Base-by-base conservation (phyloP, 2,888 invertebrate species). In the Spisula subtruncata region DNA sequence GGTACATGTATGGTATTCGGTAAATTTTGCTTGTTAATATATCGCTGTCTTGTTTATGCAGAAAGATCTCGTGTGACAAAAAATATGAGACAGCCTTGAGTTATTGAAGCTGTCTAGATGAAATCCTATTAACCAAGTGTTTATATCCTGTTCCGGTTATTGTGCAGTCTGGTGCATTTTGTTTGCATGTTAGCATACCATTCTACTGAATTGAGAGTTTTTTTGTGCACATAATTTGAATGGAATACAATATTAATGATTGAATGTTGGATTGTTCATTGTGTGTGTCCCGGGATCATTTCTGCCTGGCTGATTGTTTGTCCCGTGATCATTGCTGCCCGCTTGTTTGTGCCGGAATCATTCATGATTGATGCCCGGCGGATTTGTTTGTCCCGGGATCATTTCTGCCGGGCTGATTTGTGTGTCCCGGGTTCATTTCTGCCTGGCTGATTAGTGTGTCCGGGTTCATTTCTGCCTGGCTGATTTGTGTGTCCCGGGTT, bases 61-160 rank as follows among this genome's bases (percentile, higher is more conserved):
- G 25, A n/a, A 66, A 66, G 60, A 66, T 66, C 60, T 66, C 25
- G 10, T 25, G 25, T 66, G 60, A 66, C 60, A 66, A 66, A 66
- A 66, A 66, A 10, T 66, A 10, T 66, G 60, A 66, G 60, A 66
- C 60, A 66, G 60, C 60, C 60, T 66, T 66, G 60, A 66, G 25
- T 66, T 66, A 66, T 25, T 66, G 60, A 66, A 66, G 60, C 60
- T 66, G 60, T 66, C 60, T 66, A 66, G 60, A 66, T n/a, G n/a
- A 66, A 66, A 66, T 66, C 60, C 60, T 66, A 10, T 51, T 66
- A 66, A 66, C 60, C 60, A 25, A 66, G 60, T 66, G 60, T 10
- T 5, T 66, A 66, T 66, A 66, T 66, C 60, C 60, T 66, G 60
- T 66, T 66, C 60, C n/a, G 25, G 6, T 25, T 66, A 66, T 25